phyloP scores from a whole-genome alignment of 2,113 vertebrate species.

The Semnopithecus entellus region DNA sequence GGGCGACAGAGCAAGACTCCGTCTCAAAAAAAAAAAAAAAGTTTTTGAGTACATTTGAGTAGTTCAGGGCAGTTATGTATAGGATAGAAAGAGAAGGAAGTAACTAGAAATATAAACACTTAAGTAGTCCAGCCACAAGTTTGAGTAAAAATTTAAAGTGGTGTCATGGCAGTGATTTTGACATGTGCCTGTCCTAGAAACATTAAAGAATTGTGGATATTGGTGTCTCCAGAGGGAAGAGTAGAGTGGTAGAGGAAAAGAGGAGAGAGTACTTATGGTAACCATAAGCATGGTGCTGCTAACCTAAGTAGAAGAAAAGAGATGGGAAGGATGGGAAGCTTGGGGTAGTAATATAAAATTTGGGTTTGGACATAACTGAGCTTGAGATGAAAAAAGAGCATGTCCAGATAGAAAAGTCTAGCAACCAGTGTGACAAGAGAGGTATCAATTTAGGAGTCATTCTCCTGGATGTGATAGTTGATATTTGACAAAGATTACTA shows the following conservation, averaged over 20 bases:
- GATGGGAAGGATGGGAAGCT: neutral
- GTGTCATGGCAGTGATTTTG: neutral
- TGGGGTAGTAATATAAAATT: neutral
- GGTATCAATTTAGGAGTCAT: neutral
- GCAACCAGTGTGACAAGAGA: neutral
- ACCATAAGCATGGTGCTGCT: neutral
- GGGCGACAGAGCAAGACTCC: too few relatives aligned
- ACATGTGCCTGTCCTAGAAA: neutral
- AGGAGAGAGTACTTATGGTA: neutral
- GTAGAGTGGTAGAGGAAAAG: neutral
- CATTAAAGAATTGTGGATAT: neutral
- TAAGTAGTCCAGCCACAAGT: neutral
- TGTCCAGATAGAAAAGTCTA: neutral
- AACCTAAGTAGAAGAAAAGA: neutral
- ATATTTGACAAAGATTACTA: neutral
- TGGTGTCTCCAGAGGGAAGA: neutral
- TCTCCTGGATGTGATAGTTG: neutral
- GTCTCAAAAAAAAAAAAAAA: too few relatives aligned
- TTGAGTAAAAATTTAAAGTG: neutral
- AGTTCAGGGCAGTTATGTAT: neutral
- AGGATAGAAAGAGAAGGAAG: neutral
- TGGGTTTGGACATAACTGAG: neutral
- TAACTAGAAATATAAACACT: neutral
- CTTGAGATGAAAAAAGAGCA: neutral
- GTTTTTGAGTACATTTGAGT: neutral